phyloP scores from a whole-genome alignment of 2,113 vertebrate species.

The Mugil cephalus region DNA sequence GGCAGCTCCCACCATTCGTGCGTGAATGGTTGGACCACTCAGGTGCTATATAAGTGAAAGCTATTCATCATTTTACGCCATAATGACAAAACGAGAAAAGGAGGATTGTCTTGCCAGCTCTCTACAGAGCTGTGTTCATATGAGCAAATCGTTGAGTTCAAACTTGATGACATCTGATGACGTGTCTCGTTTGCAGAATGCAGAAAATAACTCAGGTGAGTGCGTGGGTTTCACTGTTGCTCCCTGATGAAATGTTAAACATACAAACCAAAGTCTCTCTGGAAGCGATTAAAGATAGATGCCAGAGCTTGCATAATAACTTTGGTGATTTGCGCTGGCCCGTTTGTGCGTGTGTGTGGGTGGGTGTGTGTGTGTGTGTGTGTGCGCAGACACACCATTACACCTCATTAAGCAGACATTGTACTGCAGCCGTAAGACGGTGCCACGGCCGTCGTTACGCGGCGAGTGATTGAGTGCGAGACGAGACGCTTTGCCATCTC shows the following conservation, averaged over 20 bases:
- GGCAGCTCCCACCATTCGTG: no score
- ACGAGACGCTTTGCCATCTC: slow-evolving; percentile 47
- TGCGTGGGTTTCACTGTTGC: slow-evolving; percentile 2
- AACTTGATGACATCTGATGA: no score
- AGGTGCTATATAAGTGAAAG: no score
- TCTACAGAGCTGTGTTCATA: no score
- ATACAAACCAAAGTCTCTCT: slow-evolving; percentile 28
- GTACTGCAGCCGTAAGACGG: slow-evolving; percentile 54
- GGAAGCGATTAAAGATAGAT: slow-evolving; percentile 16
- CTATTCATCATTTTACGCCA: no score
- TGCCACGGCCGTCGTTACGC: slow-evolving; percentile 33
- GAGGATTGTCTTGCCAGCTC: no score
- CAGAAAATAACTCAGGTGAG: background rate
- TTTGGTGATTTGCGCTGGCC: slow-evolving; percentile 14
- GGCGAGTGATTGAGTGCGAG: slow-evolving; percentile 60
- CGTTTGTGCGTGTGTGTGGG: no score
- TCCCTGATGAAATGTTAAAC: slow-evolving; percentile 32
- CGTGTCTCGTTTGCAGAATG: no score
- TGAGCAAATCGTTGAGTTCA: no score
- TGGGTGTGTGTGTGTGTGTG: slow-evolving; percentile 34
- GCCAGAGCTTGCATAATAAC: slow-evolving; percentile 15
- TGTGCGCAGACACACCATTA: slow-evolving; percentile 22
- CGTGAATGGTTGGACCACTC: no score
- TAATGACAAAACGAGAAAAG: no score
- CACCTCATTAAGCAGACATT: slow-evolving; percentile 69